Evolutionary conservation across 2,888 invertebrate species (phyloP).

Genomic region (Allophyes oxyacanthae): DNA sequence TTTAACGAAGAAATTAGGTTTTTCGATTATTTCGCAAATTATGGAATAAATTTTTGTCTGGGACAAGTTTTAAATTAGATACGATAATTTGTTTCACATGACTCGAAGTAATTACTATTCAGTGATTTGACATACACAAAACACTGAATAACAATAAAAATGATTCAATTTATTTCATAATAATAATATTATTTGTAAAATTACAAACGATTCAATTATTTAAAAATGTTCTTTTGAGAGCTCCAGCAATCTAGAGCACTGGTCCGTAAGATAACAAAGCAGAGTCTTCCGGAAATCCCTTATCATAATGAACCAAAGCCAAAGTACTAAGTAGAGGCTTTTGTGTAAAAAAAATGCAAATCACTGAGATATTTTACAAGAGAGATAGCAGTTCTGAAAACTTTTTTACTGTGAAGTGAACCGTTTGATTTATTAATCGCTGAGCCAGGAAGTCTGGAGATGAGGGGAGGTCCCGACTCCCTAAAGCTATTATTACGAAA

Average conservation of each 20-base stretch:
- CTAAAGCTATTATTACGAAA: slow-evolving; percentile 33
- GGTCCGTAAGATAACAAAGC: slow-evolving; percentile 3
- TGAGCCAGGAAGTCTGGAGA: slow-evolving; percentile 14
- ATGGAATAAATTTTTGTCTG: too few species aligned
- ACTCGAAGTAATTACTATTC: too few species aligned
- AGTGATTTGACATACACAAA: too few species aligned
- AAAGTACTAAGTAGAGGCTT: neutral
- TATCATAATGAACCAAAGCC: slow-evolving; percentile 23
- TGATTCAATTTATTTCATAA: too few species aligned
- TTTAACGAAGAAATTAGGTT: too few species aligned
- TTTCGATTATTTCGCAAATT: too few species aligned
- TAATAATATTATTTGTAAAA: too few species aligned
- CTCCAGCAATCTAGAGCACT: neutral
- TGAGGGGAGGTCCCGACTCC: neutral
- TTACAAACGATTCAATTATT: neutral
- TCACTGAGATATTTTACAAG: slow-evolving; percentile 21
- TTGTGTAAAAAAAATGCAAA: slow-evolving; percentile 41
- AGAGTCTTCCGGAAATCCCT: slow-evolving; percentile 8
- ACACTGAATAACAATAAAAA: too few species aligned
- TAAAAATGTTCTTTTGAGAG: neutral
- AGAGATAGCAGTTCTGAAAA: slow-evolving; percentile 32
- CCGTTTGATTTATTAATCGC: slow-evolving; percentile 39
- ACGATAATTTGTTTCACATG: too few species aligned
- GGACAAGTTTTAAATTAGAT: too few species aligned
- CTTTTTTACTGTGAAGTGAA: slow-evolving; percentile 21